Conservation (phyloP, 2,113 vertebrate species). For the Saccopteryx bilineata region DNA sequence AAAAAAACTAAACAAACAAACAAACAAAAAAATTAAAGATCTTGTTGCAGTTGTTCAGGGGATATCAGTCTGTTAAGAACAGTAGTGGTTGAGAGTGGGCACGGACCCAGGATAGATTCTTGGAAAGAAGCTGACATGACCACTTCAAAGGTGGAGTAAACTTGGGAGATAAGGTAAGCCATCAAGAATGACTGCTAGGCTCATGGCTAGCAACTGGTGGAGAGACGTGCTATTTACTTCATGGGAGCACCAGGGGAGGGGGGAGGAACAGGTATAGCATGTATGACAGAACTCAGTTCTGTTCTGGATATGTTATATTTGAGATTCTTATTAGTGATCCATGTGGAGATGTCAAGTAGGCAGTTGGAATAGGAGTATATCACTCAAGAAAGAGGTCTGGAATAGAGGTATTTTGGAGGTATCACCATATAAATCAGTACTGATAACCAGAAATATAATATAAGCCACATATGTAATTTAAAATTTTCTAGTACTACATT, state of each 20-base stretch:
- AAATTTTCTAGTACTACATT: conserved; percentile 28
- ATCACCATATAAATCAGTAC: not conserved
- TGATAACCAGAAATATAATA: not conserved
- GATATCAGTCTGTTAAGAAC: not conserved
- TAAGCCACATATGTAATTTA: not conserved
- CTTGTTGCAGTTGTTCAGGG: not conserved
- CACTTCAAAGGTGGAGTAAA: not conserved
- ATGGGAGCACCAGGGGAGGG: not conserved
- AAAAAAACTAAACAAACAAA: too few relatives aligned
- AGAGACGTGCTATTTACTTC: not conserved
- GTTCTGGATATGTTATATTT: not conserved
- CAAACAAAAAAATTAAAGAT: not conserved
- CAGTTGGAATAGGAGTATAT: not conserved
- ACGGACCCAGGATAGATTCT: not conserved
- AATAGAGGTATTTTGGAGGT: not conserved
- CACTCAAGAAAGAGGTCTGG: not conserved
- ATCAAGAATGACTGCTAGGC: not conserved
- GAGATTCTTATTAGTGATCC: not conserved
- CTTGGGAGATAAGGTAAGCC: not conserved
- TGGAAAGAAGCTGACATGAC: not conserved
- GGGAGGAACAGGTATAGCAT: not conserved
- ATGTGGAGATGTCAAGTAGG: not conserved
- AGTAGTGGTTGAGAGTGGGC: not conserved
- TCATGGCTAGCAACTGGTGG: not conserved
- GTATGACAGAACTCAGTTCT: not conserved